Conservation (phyloP, 37 sponge, comb jelly and placozoan genomes). For the Spongilla lacustris region DNA sequence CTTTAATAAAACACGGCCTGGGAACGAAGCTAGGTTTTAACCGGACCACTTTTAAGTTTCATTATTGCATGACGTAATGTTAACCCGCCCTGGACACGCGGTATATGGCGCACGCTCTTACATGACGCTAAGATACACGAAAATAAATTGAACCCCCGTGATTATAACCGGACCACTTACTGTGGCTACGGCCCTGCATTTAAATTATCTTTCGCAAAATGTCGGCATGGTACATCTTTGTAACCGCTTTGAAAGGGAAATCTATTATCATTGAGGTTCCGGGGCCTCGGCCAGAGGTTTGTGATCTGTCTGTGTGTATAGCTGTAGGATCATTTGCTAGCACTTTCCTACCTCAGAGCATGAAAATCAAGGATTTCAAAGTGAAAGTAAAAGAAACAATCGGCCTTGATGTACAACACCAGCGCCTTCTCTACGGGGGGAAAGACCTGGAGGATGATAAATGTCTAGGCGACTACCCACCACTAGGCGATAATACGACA, state of each 20-base stretch:
- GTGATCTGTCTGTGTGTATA: neutral
- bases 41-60: too few relatives aligned
- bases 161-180: too few relatives aligned
- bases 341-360: neutral
- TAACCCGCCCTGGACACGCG: too few relatives aligned
- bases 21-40: too few relatives aligned
- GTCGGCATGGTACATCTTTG: neutral
- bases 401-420: slow-evolving; percentile 30
- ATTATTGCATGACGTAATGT: too few relatives aligned
- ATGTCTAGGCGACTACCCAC: slow-evolving; percentile 11
- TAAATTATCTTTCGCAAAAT: too few relatives aligned
- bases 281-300: neutral
- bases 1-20: too few relatives aligned
- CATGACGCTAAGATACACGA: too few relatives aligned
- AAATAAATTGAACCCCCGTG: too few relatives aligned
- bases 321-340: neutral
- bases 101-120: too few relatives aligned
- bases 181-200: too few relatives aligned
- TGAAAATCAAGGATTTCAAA: slow-evolving; percentile 33
- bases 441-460: slow-evolving; percentile 42
- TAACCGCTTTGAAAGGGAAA: neutral
- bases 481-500: neutral
- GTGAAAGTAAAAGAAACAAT: slow-evolving; percentile 13
- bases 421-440: slow-evolving; percentile 55
- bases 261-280: neutral